A percentile compares a stretch with the other conserved stretches of the same genome.
Conservation (phyloP, 2,113 vertebrate genomes). For the Odontophorus gujanensis region DNA sequence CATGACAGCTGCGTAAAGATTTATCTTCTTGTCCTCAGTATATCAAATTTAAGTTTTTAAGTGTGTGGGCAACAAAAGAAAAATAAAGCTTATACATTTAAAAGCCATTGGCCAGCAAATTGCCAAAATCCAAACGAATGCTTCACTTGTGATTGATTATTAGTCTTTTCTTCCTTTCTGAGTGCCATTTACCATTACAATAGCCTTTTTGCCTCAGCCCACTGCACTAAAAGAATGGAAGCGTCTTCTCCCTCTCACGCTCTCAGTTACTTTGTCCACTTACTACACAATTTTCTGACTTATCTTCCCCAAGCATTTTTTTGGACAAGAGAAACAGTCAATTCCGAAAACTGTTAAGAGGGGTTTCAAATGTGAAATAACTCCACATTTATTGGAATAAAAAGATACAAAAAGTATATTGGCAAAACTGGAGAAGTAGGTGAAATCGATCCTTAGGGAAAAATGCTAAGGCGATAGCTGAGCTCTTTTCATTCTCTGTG, state of each 20-base stretch:
- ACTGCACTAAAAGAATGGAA: slow-evolving; percentile 87
- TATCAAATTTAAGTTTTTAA: not conserved
- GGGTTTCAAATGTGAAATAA: slow-evolving; percentile 4
- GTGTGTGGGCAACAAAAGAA: not conserved
- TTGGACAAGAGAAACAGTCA: not conserved
- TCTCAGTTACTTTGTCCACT: slow-evolving; percentile 53
- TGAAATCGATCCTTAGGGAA: slow-evolving; percentile 64
- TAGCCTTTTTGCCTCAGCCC: slow-evolving; percentile 86
- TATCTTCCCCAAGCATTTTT: too few relatives aligned
- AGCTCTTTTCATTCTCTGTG: slow-evolving; percentile 5
- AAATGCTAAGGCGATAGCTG: not conserved
- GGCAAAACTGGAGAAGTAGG: slow-evolving; percentile 33
- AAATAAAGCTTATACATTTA: slow-evolving; percentile 42
- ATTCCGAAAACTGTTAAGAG: not conserved
- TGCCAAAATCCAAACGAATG: slow-evolving; percentile 49
- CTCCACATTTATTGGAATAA: not conserved
- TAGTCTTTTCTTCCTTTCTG: slow-evolving; percentile 78
- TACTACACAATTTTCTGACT: slow-evolving; percentile 69
- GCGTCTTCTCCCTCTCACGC: slow-evolving; percentile 61
- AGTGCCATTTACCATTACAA: slow-evolving; percentile 93
- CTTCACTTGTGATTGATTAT: slow-evolving; percentile 78
- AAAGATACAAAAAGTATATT: not conserved
- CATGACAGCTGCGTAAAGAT: not conserved
- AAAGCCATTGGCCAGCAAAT: slow-evolving; percentile 43
- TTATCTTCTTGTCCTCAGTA: not conserved